Base-by-base conservation (phyloP, 2,888 invertebrate species). In the Brachynemurus nebulosus region DNA sequence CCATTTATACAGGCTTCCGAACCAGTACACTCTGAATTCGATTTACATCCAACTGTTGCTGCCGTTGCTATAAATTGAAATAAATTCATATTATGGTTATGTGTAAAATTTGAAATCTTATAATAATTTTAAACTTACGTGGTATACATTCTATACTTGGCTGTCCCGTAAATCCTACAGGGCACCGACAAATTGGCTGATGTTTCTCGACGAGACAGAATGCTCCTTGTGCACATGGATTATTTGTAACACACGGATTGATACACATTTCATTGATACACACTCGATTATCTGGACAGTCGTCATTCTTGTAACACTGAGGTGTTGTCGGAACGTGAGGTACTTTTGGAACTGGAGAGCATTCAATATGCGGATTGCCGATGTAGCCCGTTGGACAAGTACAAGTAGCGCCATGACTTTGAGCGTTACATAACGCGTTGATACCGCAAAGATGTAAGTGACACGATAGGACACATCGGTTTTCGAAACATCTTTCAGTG, bases 1-100 rank as follows among this genome's bases (percentile, higher is more conserved):
- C 75, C 71, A 56, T 89, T 90, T 42, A 89, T 72, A 59, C 91
- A 92, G 2, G 89, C 80, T 65, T 88, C 84, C 23, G 83, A 79
- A 46, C 78, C 67, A 4, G 85, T 77, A 59, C 91, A 92, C 50
- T 90, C 88, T 6, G 79, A 75, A 59, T 81, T 84, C 1, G 83
- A 76, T 54, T 75, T 75, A 58, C 90, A 90, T 39, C 84, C 86
- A 11, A 80, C 71, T 11, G 74, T 69, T 21, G 74, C 71, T 50
- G 72, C 71, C 48, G 69, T 69, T 55, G 77, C 77, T 79, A 59
- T 45, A 67, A 62, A 49, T 44, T 51, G 43, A 42, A 47, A 57
- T 56, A 9, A 33, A 4, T 4, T 33, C n/a, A 14, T 33, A 33
- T 11, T 25, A 8, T 8, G 8, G 11, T 8, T 25, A 8, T 11